Conservation (phyloP, 1,140 invertebrate species). For the Aphidius gifuensis region DNA sequence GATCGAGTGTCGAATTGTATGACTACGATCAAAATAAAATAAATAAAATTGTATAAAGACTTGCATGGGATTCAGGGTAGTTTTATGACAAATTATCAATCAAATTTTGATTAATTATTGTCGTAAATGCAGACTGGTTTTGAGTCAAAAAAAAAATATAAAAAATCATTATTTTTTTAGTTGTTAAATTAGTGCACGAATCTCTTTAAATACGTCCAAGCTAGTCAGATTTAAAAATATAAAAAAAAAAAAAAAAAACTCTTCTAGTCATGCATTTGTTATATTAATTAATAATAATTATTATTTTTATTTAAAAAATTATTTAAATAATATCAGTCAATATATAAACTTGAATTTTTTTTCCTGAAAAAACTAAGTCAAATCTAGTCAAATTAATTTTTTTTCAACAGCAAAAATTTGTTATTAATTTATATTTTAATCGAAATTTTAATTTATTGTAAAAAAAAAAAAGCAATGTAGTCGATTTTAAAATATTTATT, state of each 20-base stretch:
- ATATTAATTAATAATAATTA: not conserved
- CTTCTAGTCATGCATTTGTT: too few species aligned
- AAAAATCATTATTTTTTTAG: conserved; percentile 11
- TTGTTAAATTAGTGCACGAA: conserved; percentile 12
- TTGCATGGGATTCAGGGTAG: conserved; percentile 12
- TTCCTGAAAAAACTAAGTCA: not conserved
- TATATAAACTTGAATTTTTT: not conserved
- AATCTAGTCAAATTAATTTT: too few species aligned
- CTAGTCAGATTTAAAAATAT: not conserved
- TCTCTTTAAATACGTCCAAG: conserved; percentile 9
- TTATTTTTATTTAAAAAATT: conserved; percentile 1
- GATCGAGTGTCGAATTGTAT: conserved; percentile 8
- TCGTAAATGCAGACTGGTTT: conserved; percentile 4
- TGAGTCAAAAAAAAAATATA: not conserved
- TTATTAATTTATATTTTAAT: too few species aligned
- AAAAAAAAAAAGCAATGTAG: too few species aligned
- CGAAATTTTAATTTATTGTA: too few species aligned
- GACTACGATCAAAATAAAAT: conserved; percentile 14
- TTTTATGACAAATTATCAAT: conserved; percentile 6
- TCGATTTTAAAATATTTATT: too few species aligned
- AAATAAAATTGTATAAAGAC: not conserved
- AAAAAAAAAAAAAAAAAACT: not conserved
- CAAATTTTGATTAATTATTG: not conserved
- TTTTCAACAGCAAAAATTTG: too few species aligned
- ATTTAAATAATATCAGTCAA: not conserved